These are phyloP conservation scores for Eilema caniola DNA, from an alignment of 2,888 invertebrate species.

Conservation along the genomic window DNA sequence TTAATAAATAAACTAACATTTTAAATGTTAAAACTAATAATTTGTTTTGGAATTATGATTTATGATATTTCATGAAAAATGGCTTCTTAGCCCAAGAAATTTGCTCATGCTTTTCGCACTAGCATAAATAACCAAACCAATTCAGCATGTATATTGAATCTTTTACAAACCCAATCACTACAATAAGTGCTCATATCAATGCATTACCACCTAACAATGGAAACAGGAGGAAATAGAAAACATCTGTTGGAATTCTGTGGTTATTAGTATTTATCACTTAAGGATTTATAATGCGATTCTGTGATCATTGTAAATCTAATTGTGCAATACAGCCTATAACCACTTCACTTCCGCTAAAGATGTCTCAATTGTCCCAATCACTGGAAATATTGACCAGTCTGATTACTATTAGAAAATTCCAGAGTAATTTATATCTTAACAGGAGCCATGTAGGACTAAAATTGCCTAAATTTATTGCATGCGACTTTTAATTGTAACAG, in stretches of 20 bases:
- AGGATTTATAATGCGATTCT: background rate
- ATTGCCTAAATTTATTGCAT: background rate
- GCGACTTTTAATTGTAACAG: conserved; percentile 22
- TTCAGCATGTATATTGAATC: background rate
- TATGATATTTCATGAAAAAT: too few relatives aligned
- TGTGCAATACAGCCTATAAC: conserved; percentile 21
- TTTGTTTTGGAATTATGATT: too few relatives aligned
- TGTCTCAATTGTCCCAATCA: conserved; percentile 48
- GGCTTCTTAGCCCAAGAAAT: too few relatives aligned
- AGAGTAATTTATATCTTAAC: conserved; percentile 4
- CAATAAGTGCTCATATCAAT: background rate
- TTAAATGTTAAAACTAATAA: too few relatives aligned
- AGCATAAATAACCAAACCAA: background rate
- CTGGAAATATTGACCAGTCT: conserved; percentile 32
- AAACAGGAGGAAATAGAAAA: background rate
- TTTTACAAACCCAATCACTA: background rate
- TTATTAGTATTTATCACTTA: background rate
- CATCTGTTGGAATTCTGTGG: conserved; percentile 7
- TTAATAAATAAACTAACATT: too few relatives aligned
- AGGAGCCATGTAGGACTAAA: background rate
- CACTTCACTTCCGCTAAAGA: conserved; percentile 40
- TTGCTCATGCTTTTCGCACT: too few relatives aligned
- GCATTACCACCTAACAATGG: background rate
- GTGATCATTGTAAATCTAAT: conserved; percentile 6
- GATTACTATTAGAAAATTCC: conserved; percentile 5